Evolutionary conservation across 2,113 vertebrate species (phyloP), one percentile per base, ranked within the genome.

Genomic region (Danionella cerebrum): DNA sequence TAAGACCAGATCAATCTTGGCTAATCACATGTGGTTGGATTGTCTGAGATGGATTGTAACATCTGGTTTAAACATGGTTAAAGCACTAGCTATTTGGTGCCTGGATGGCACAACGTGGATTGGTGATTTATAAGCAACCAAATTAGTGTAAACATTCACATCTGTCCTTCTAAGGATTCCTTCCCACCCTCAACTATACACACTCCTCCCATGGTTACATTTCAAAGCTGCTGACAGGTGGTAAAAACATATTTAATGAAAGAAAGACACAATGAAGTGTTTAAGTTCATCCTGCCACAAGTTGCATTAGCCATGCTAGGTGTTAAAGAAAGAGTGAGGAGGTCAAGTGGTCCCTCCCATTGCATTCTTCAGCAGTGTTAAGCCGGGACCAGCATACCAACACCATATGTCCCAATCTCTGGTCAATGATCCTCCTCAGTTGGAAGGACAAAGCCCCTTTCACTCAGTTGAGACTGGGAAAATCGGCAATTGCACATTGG

Each of bases 231-330:
- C 24, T 12, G 47, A 35, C 19, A 64, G 44, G 13, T 29, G 16
- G 16, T 6, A 7, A 36, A 41, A 21, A 47, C 25, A 16, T 39
- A 59, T 68, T 74, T 29, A 42, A 14, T 8, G 50, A 50, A 42
- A 38, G 68, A 77, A 57, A 72, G 60, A 65, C 24, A 84, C 76
- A 84, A 83, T 84, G 68, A 84, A 79, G 83, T 88, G 87, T 86
- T 89, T 89, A 86, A 89, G 80, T 86, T 86, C 69, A 87, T 85
- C 77, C 82, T 71, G 47, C 78, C 51, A n/a, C 72, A 79, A 77
- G 80, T 71, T 69, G 57, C 5, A 35, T 51, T 75, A 75, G 71
- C 72, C 71, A 71, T 38, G 55, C 67, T 64, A 84, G 74, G 82
- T 80, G 84, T 80, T 80, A 84, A 84, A 84, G 78, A 82, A n/a